These are phyloP conservation scores for Thunnus thynnus DNA, from an alignment of 2,113 vertebrate genomes.

Conservation along the genomic window DNA sequence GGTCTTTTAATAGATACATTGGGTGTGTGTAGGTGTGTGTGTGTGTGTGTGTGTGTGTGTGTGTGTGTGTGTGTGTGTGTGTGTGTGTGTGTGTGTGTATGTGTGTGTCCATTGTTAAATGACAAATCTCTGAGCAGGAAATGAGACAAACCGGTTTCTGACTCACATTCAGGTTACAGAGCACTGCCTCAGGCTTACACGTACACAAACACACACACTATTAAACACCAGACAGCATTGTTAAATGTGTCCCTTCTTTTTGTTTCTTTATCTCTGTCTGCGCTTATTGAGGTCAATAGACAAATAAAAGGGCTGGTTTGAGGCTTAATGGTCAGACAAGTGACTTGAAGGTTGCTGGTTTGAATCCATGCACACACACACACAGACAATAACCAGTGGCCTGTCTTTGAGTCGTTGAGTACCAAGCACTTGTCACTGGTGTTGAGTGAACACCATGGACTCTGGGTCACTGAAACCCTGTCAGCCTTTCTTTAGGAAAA, in stretches of 20 bases:
- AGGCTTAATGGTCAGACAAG: constrained; percentile 36
- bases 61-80: constrained; percentile 39
- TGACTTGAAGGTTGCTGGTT: constrained; percentile 51
- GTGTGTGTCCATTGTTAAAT: constrained; percentile 56
- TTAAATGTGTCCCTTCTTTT: constrained; percentile 50
- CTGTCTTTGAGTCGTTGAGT: constrained; percentile 5
- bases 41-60: constrained; percentile 39
- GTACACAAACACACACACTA: constrained; percentile 42
- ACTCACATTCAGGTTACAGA: constrained; percentile 71
- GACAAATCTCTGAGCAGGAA: constrained; percentile 69
- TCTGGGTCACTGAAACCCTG: constrained; percentile 30
- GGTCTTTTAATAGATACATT: constrained; percentile 51
- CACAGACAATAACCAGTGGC: constrained; percentile 20
- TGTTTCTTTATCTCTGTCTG: constrained; percentile 45
- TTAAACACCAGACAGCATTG: constrained; percentile 71
- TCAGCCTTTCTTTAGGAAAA: constrained; percentile 16
- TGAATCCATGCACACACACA: constrained; percentile 17
- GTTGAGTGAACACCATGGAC: constrained; percentile 22
- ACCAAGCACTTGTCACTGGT: constrained; percentile 1
- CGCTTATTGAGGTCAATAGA: constrained; percentile 62
- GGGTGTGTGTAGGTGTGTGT: constrained; percentile 33
- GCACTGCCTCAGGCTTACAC: constrained; percentile 48
- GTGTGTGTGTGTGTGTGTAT: constrained; percentile 38
- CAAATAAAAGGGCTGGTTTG: constrained; percentile 47
- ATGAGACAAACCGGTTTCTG: constrained; percentile 75